phyloP scores from a whole-genome alignment of 2,888 invertebrate species.

The Chelonus formosanus region DNA sequence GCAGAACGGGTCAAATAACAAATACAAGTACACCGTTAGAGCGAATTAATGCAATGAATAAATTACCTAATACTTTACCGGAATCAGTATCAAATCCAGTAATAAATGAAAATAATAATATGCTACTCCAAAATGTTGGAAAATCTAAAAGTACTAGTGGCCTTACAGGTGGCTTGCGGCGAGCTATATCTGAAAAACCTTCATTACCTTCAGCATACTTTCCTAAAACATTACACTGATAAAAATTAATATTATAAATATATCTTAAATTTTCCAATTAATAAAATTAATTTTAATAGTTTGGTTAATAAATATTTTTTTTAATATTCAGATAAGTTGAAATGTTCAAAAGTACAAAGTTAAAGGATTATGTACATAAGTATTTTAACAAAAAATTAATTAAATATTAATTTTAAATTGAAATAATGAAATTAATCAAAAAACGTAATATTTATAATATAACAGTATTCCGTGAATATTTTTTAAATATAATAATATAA shows the following conservation, averaged over 20 bases:
- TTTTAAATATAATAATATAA: too few relatives aligned
- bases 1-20: conserved; percentile 58
- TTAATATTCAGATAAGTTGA: too few relatives aligned
- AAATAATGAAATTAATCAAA: too few relatives aligned
- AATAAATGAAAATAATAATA: conserved; percentile 57
- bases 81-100: conserved; percentile 45
- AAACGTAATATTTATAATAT: too few relatives aligned
- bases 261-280: conserved; percentile 24
- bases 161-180: conserved; percentile 58
- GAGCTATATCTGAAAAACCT: conserved; percentile 58
- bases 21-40: conserved; percentile 63
- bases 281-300: conserved; percentile 28
- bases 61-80: conserved; percentile 45
- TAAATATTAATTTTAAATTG: too few relatives aligned
- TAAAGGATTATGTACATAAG: too few relatives aligned
- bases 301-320: neutral
- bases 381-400: too few relatives aligned
- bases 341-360: too few relatives aligned
- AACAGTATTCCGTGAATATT: too few relatives aligned
- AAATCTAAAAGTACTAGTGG: conserved; percentile 53
- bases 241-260: conserved; percentile 12
- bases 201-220: conserved; percentile 60
- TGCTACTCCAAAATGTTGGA: conserved; percentile 50
- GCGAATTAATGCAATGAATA: conserved; percentile 52
- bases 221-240: conserved; percentile 58